phyloP scores from a whole-genome alignment of 2,797 vertebrate genomes.

The Epinephelus awoara region DNA sequence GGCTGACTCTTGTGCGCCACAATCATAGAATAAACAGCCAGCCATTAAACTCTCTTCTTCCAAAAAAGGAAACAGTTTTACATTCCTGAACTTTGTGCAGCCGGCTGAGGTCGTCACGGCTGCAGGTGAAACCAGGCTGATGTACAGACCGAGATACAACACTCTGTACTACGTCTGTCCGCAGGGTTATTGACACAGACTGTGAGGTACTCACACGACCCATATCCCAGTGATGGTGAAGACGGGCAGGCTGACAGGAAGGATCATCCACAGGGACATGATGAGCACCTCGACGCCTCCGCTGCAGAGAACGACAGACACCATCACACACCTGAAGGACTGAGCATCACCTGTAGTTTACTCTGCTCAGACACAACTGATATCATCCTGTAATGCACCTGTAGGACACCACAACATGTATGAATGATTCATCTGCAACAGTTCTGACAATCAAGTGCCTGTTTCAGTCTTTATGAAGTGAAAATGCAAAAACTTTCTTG shows the following conservation, averaged over 20 bases:
- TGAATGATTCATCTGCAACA: not conserved
- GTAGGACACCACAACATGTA: not conserved
- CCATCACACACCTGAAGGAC: not conserved
- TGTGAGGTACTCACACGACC: constrained; percentile 88
- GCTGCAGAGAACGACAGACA: constrained; percentile 6
- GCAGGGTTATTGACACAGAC: not conserved
- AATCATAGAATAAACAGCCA: constrained; percentile 8
- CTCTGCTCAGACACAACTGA: not conserved
- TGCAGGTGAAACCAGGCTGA: not conserved
- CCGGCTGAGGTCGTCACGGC: not conserved
- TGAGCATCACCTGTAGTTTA: not conserved
- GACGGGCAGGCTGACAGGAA: constrained; percentile 89
- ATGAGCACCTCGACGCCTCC: constrained; percentile 30
- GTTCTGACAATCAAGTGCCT: no score
- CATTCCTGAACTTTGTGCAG: constrained; percentile 23
- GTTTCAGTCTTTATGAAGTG: no score
- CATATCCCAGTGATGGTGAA: constrained; percentile 92
- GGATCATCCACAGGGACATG: constrained; percentile 91
- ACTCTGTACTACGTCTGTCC: not conserved
- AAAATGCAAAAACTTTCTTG: no score
- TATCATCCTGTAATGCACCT: not conserved
- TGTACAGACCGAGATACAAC: not conserved
- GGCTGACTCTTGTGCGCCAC: constrained; percentile 2
- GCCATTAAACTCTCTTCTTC: not conserved
- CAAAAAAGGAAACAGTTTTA: constrained; percentile 26